A percentile compares a stretch with the other conserved stretches of the same genome.
Evolutionary conservation across 2,797 vertebrate species (phyloP).

Genomic region (Channa striata): DNA sequence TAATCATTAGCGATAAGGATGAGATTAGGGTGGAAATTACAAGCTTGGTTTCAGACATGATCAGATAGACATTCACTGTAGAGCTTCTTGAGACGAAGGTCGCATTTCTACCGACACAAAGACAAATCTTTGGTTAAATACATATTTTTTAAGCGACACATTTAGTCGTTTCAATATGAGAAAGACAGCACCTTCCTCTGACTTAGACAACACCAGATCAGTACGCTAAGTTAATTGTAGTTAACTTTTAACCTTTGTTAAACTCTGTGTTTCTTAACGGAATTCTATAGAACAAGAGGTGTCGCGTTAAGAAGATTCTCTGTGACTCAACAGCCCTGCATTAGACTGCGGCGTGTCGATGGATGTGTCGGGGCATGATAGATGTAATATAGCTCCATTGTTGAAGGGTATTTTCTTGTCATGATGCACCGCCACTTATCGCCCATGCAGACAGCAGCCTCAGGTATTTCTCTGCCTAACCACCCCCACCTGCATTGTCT

Average conservation of each 20-base stretch:
- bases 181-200: slow-evolving; percentile 1
- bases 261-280: slow-evolving; percentile 4
- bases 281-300: slow-evolving; percentile 11
- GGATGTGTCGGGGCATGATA: slow-evolving; percentile 65
- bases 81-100: background rate
- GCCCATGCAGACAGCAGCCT: slow-evolving; percentile 67
- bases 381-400: slow-evolving; percentile 64
- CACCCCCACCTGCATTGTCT: slow-evolving; percentile 64
- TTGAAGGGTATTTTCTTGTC: slow-evolving; percentile 71
- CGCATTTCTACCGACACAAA: background rate
- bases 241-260: slow-evolving; percentile 26
- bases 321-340: slow-evolving; percentile 16
- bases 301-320: slow-evolving; percentile 20
- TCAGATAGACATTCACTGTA: slow-evolving; percentile 60
- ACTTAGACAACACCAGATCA: slow-evolving; percentile 16
- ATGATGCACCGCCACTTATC: slow-evolving; percentile 61
- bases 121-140: background rate
- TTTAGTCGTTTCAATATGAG: background rate
- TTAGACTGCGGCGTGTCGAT: slow-evolving; percentile 42
- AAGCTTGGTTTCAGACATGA: slow-evolving; percentile 60
- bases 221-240: background rate
- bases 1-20: slow-evolving; percentile 59
- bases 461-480: slow-evolving; percentile 68
- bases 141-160: background rate
- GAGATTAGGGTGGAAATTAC: slow-evolving; percentile 71